Evolutionary conservation across 1,140 invertebrate genomes (phyloP).

Genomic region (Hyles euphorbiae): DNA sequence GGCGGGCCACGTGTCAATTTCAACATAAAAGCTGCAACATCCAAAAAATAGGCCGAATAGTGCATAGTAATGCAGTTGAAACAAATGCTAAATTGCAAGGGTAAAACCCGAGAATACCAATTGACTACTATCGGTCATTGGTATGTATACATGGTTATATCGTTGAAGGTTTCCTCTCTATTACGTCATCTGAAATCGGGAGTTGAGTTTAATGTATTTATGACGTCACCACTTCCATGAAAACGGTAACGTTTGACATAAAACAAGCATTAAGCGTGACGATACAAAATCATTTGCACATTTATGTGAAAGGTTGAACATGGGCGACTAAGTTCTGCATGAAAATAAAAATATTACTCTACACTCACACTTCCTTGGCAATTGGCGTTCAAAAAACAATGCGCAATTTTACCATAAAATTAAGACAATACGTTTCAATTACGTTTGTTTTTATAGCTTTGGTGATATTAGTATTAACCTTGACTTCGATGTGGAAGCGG

Average conservation of each 20-base stretch:
- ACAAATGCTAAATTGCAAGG: background rate
- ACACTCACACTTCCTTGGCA: no score
- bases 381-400: background rate
- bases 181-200: constrained; percentile 20
- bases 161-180: constrained; percentile 16
- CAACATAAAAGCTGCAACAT: background rate
- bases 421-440: background rate
- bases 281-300: no score
- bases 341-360: no score
- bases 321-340: no score
- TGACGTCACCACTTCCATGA: constrained; percentile 1
- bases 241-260: constrained; percentile 1
- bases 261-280: no score
- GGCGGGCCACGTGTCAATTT: constrained; percentile 5
- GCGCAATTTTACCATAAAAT: background rate
- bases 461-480: constrained; percentile 11
- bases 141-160: constrained; percentile 22
- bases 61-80: constrained; percentile 1
- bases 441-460: constrained; percentile 8
- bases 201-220: constrained; percentile 7
- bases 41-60: background rate
- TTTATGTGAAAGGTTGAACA: no score
- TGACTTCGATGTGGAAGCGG: constrained; percentile 16
- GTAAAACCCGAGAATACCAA: constrained; percentile 13
- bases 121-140: constrained; percentile 17